Base-by-base conservation (phyloP, 2,888 invertebrate species). In the Masnerella sp. region DNA sequence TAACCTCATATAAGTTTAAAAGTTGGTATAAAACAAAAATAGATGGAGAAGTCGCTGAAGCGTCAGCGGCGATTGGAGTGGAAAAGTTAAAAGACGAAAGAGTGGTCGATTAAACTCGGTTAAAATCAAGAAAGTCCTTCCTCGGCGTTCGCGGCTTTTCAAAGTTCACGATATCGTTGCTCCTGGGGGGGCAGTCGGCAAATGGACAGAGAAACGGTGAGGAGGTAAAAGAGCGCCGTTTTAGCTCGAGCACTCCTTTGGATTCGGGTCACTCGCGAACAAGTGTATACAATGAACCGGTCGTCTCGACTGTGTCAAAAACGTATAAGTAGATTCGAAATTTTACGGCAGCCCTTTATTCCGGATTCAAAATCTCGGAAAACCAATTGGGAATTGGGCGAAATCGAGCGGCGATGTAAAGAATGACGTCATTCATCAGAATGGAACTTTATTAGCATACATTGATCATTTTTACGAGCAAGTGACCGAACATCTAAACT, bases 21-120 rank as follows among this genome's bases (percentile, higher is more conserved):
- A 32, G 32, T 32, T 11, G 1, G n/a, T n/a, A 42, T 58, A 30
- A 52, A 64, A 65, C 32, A 49, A 64, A 74, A 74, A 61, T 62
- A 70, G 28, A 28, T 20, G 30, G 15, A 56, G 45, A 67, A 71
- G 42, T 47, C 42, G 45, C 15, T 47, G 52, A 54, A 71, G 42
- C 58, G 58, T 62, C 54, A 51, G 38, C 61, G 34, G 30, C 49
- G 49, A 71, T 49, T 75, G 58, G 18, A 71, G 71, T 80, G 77
- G 80, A 79, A 83, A 82, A 81, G 79, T 82, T 81, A 75, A 58
- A 76, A 67, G 70, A 69, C 75, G 75, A 76, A 75, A 71, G 61
- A 54, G 61, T 62, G 78, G 77, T 74, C 78, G 79, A 78, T 83
- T 82, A 79, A 79, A 83, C 77, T 77, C 69, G 59, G 73, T 65